These are phyloP conservation scores for Drosophila dives DNA, from an alignment of 2,888 invertebrate genomes.

Conservation along the genomic window DNA sequence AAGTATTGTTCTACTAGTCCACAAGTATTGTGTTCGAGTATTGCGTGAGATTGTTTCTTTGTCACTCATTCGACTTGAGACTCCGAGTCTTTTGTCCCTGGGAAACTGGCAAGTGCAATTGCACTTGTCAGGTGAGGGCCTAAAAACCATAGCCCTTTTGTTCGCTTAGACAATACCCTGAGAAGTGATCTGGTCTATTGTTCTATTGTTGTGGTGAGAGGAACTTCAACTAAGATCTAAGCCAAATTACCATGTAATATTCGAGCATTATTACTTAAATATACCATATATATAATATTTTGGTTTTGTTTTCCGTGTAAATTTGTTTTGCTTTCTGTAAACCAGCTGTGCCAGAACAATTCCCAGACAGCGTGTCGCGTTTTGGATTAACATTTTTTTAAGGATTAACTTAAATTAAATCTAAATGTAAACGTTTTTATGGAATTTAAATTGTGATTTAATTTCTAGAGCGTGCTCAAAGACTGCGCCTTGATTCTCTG, in stretches of 20 bases:
- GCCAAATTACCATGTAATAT: conserved; percentile 78
- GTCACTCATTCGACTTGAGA: conserved; percentile 30
- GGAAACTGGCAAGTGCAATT: conserved; percentile 26
- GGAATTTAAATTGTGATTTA: not conserved
- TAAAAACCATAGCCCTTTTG: conserved; percentile 33
- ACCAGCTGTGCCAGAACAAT: conserved; percentile 23
- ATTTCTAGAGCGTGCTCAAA: conserved; percentile 17
- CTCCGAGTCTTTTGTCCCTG: conserved; percentile 38
- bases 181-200: conserved; percentile 34
- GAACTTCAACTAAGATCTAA: conserved; percentile 10
- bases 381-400: conserved; percentile 24
- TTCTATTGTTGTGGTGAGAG: conserved; percentile 19
- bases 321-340: conserved; percentile 30
- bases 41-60: conserved; percentile 59
- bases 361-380: conserved; percentile 48
- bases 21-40: conserved; percentile 23
- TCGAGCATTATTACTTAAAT: conserved; percentile 40
- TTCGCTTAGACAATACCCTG: conserved; percentile 23
- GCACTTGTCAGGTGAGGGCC: conserved; percentile 34
- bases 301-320: conserved; percentile 45
- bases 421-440: not conserved
- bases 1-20: conserved; percentile 12
- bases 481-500: conserved; percentile 37
- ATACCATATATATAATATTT: conserved; percentile 25
- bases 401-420: conserved; percentile 19